These are phyloP conservation scores for Tychaedon coryphoeus DNA, from an alignment of 2,113 vertebrate species.

Conservation along the genomic window DNA sequence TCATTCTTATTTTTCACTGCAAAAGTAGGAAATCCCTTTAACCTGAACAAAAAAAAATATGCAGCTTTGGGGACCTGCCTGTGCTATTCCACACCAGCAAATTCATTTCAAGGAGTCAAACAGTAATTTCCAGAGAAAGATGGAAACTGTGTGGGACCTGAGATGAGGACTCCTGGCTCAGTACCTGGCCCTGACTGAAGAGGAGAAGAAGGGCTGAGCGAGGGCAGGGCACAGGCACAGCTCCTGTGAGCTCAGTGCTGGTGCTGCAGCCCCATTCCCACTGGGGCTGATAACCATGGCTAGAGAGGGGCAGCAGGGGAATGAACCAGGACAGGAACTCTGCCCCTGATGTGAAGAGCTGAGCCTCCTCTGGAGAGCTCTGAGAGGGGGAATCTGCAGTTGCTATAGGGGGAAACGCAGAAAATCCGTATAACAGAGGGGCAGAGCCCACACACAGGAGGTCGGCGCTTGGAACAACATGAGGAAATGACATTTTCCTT, in stretches of 20 bases:
- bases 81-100: background rate
- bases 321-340: background rate
- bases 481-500: background rate
- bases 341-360: background rate
- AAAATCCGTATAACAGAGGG: fast-evolving
- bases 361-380: fast-evolving
- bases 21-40: background rate
- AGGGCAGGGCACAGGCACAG: background rate
- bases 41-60: background rate
- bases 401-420: background rate
- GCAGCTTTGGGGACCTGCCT: background rate
- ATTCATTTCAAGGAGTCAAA: background rate
- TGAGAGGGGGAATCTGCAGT: background rate
- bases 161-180: background rate
- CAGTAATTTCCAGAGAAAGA: background rate
- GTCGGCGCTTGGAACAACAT: background rate
- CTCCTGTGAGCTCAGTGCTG: background rate
- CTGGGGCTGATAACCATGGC: background rate
- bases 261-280: background rate
- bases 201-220: background rate
- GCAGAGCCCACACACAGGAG: background rate
- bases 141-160: background rate
- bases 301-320: background rate
- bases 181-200: background rate
- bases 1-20: background rate